Base-by-base conservation (phyloP, 1,140 invertebrate species). In the Pseudobourletiella spinata region DNA sequence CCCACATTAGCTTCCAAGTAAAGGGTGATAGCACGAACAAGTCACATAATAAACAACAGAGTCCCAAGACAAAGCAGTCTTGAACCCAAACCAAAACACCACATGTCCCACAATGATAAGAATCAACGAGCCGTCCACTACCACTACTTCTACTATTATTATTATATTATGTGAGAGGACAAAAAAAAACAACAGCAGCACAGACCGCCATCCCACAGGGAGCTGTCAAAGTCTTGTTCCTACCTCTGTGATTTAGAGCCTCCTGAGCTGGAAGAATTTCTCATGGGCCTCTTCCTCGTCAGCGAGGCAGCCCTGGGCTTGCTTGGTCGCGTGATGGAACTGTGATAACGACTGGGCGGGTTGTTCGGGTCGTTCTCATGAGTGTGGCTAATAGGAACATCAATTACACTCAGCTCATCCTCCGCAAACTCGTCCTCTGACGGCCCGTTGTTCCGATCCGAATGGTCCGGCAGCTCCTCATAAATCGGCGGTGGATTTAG, bases 341-440 rank as follows among this genome's bases (percentile, higher is more conserved):
- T 65, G 29, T 68, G 62, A 52, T 68, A 68, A 29, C 67, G 59
- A 52, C 52, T 54, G 20, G 52, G 57, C 28, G 57, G 44, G 55
- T 61, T 60, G 14, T 15, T 35, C 26, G 57, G 46, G 32, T 60
- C 63, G 30, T 24, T 35, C 16, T 58, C 56, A 20, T 66, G 64
- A 35, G 28, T 59, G 52, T 55, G 52, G 32, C 52, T 39, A 44
- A 69, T 55, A 29, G 68, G 68, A 35, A 70, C 65, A 50, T 70
- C 68, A 59, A 70, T 70, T 16, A 70, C 68, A 42, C 59, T 63
- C 14, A 70, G 61, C 52, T 70, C 68, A 56, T 70, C 68, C 39
- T 70, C 68, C 3, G 68, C 68, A 61, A 67, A 67, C 32, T 70
- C 68, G 48, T 70, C 68, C 22, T 70, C 68, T 18, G 68, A 70